Conservation (phyloP, 2,888 invertebrate species). For the Thysanoteuthis rhombus region DNA sequence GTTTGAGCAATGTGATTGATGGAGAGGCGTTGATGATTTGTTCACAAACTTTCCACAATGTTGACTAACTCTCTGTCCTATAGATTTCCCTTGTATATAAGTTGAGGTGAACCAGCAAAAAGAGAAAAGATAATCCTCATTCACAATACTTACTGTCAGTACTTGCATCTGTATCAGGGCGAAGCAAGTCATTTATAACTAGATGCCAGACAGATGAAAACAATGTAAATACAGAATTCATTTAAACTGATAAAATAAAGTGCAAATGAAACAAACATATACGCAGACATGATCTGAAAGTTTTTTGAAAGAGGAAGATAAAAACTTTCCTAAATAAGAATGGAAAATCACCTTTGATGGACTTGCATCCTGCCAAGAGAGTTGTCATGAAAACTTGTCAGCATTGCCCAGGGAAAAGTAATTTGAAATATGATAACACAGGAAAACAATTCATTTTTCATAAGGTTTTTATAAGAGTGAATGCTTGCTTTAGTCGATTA, state of each 20-base stretch:
- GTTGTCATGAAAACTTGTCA: not conserved
- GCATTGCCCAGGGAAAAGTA: not conserved
- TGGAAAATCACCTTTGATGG: no score
- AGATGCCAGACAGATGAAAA: not conserved
- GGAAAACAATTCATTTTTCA: no score
- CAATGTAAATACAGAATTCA: not conserved
- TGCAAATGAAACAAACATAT: not conserved
- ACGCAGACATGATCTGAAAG: not conserved
- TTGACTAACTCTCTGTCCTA: not conserved
- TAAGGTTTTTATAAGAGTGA: no score
- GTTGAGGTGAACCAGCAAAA: not conserved
- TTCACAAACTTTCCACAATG: not conserved
- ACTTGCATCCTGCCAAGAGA: not conserved
- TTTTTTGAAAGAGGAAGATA: no score
- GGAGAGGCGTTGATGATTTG: not conserved
- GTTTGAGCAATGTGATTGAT: no score
- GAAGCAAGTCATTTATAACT: slow-evolving; percentile 14
- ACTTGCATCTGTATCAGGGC: slow-evolving; percentile 1
- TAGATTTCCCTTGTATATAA: not conserved
- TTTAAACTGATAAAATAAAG: not conserved
- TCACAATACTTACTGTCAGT: not conserved
- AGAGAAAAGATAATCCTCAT: not conserved
- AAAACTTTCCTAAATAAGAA: no score
- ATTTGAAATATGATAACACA: no score
- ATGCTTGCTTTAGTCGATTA: no score